Base-by-base conservation (phyloP, 2,888 invertebrate genomes). In the Macaria liturata region DNA sequence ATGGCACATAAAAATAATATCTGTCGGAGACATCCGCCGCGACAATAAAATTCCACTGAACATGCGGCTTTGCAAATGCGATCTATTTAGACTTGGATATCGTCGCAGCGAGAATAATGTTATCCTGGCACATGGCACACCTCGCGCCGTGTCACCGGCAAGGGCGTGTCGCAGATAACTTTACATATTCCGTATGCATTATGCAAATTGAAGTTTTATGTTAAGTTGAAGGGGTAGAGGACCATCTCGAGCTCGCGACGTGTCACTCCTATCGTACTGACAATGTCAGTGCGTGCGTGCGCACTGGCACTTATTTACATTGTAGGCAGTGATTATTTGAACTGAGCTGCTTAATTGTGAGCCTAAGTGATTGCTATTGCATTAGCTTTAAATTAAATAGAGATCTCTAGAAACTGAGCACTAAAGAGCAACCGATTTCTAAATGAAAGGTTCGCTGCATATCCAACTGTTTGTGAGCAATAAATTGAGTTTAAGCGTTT, bases 151-250 rank as follows among this genome's bases (percentile, higher is more conserved):
- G 88, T 88, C 90, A 88, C 86, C 78, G 75, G 81, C 80, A 85
- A 86, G 90, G 90, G 90, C 86, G 91, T 88, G 90, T 84, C 87
- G 68, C 75, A 88, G 88, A 88, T 89, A 87, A 87, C 86, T 90
- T 88, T 87, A 90, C 88, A 88, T 90, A 90, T 88, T 89, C 87
- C 77, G 84, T 86, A 90, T 91, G 89, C 87, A 91, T 91, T 90
- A 91, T 91, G 91, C 89, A 88, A 87, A 91, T 89, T 82, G 85
- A 83, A 86, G 84, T 88, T 90, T 91, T 91, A 91, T 91, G 89
- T 89, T 84, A 90, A 89, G 84, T 80, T 70, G 71, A 68, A 62
- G 70, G 70, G 71, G 66, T 70, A 69, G 59, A 70, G 62, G 70
- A 67, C 59, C 61, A 30, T 46, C 72, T 71, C 66, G 69, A 69